These are phyloP conservation scores for Cephus rjabovi DNA, from an alignment of 2,888 invertebrate species.

Conservation along the genomic window DNA sequence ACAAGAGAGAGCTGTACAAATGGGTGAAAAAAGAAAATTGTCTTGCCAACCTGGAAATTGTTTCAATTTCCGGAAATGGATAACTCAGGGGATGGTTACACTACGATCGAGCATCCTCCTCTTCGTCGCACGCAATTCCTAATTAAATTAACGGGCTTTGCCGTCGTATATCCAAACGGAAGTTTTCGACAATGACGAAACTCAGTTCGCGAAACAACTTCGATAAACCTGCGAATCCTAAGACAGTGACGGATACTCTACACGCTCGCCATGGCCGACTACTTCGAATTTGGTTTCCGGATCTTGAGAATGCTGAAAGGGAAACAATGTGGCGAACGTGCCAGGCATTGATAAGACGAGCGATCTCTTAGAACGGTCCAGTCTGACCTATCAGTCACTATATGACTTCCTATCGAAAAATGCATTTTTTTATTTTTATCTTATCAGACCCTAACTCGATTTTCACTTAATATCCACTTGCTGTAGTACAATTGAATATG, in stretches of 20 bases:
- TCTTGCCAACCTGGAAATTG: constrained; percentile 14
- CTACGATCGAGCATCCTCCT: neutral
- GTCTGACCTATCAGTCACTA: neutral
- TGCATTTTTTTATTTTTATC: neutral
- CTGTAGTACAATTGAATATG: neutral
- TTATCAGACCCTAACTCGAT: neutral
- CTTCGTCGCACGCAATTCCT: constrained; percentile 1
- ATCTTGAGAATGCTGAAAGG: neutral
- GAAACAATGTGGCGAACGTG: neutral
- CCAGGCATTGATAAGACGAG: neutral
- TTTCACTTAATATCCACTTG: neutral
- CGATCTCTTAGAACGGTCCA: neutral
- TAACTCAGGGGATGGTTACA: neutral
- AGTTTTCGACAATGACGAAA: constrained; percentile 51
- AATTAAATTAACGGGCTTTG: constrained; percentile 40
- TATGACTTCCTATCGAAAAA: neutral
- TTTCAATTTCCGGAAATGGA: constrained; percentile 15
- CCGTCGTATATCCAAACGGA: constrained; percentile 16
- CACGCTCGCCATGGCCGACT: constrained; percentile 13
- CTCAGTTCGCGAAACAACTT: constrained; percentile 52
- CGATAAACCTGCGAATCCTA: constrained; percentile 36
- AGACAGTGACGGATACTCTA: constrained; percentile 50
- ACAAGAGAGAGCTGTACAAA: neutral
- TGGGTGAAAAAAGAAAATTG: neutral
- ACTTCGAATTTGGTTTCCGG: constrained; percentile 24